phyloP scores from a whole-genome alignment of 2,113 vertebrate genomes.

The Indicator maculatus region DNA sequence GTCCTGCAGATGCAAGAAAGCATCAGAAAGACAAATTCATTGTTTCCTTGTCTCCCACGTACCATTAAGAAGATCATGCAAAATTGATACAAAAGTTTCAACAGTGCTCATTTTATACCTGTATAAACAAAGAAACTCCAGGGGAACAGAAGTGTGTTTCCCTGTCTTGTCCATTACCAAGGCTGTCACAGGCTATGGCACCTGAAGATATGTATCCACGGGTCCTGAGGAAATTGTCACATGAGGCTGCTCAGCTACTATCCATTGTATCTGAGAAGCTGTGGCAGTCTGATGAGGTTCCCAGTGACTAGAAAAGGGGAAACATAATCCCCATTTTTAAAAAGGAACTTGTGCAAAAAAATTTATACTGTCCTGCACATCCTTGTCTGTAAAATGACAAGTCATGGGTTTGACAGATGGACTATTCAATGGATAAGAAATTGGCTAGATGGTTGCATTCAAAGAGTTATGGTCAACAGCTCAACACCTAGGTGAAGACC shows the following conservation, averaged over 20 bases:
- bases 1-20: background rate
- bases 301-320: background rate
- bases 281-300: background rate
- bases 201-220: background rate
- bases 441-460: background rate
- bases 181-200: background rate
- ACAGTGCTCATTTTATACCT: background rate
- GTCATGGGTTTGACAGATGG: background rate
- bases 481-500: rapidly evolving
- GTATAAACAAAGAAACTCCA: background rate
- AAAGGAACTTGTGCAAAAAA: background rate
- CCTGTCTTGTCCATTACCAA: background rate
- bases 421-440: background rate
- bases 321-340: background rate
- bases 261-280: background rate
- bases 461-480: background rate
- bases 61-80: background rate
- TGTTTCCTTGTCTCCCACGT: background rate
- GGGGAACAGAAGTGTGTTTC: background rate
- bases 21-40: background rate
- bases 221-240: background rate
- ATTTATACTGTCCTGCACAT: background rate
- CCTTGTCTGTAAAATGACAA: background rate
- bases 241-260: background rate
- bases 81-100: background rate